A percentile compares a stretch with the other conserved stretches of the same genome.
Conservation (phyloP, 2,797 vertebrate species). For the Dipus sagitta region DNA sequence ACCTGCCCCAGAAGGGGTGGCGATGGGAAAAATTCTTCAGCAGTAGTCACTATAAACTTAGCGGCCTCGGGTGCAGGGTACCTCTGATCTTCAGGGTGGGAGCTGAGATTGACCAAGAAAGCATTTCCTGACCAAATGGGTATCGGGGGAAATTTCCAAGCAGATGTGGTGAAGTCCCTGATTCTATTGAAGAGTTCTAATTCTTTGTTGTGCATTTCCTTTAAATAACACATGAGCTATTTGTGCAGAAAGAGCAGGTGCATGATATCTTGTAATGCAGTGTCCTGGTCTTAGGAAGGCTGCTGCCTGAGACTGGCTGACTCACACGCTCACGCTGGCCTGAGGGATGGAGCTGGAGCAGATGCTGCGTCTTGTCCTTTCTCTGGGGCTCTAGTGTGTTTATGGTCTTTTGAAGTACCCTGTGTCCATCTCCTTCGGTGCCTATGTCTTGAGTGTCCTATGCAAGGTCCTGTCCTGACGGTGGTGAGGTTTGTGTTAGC, state of each 20-base stretch:
- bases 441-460: background rate
- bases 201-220: conserved; percentile 24
- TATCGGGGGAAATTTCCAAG: background rate
- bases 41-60: fast-evolving
- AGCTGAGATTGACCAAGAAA: background rate
- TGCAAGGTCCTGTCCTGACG: background rate
- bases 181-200: background rate
- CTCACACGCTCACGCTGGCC: background rate
- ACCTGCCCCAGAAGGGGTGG: no score
- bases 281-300: background rate
- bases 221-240: background rate
- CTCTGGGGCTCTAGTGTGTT: background rate
- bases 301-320: background rate
- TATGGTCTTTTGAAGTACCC: background rate
- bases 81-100: background rate
- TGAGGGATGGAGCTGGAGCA: background rate
- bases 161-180: background rate
- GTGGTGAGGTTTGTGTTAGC: background rate
- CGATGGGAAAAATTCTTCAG: background rate
- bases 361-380: background rate
- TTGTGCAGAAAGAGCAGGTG: background rate
- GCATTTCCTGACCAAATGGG: background rate
- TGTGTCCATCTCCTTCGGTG: background rate
- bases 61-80: background rate
- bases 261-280: background rate